phyloP scores from a whole-genome alignment of 2,113 vertebrate species.

The Calyptommatus sinebrachiatus region DNA sequence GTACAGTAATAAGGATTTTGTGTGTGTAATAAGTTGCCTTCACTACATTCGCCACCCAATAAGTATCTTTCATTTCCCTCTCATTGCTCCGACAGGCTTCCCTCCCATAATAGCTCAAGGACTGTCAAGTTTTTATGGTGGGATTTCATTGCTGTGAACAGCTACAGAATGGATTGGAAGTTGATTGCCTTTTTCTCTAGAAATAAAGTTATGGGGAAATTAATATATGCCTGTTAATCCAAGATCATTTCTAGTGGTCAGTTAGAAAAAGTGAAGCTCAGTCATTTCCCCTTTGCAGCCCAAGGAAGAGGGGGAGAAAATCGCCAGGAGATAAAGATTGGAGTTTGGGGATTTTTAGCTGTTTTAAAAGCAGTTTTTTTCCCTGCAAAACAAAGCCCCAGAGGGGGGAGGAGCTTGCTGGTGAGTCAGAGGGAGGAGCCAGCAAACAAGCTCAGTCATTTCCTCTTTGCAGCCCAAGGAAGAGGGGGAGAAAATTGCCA shows the following conservation, averaged over 20 bases:
- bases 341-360: no score
- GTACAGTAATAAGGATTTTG: slow-evolving; percentile 35
- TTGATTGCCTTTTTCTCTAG: not conserved
- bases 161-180: not conserved
- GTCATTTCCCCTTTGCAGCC: no score
- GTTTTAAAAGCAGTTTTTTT: no score
- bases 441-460: no score
- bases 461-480: no score
- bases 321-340: no score
- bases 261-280: not conserved
- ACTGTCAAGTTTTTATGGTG: not conserved
- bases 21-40: slow-evolving; percentile 30
- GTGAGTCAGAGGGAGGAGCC: no score
- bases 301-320: no score
- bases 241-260: not conserved
- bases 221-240: not conserved
- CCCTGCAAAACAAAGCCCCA: no score
- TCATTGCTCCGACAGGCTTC: not conserved
- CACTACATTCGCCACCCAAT: not conserved
- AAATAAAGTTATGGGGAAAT: not conserved
- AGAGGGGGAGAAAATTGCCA: no score
- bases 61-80: not conserved
- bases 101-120: not conserved
- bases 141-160: not conserved
- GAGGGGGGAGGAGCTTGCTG: no score